Percentiles rank a stretch among this genome's conserved stretches.
Evolutionary conservation across 2,113 vertebrate genomes (phyloP).

Genomic region (Pseudorhombus dupliciocellatus): DNA sequence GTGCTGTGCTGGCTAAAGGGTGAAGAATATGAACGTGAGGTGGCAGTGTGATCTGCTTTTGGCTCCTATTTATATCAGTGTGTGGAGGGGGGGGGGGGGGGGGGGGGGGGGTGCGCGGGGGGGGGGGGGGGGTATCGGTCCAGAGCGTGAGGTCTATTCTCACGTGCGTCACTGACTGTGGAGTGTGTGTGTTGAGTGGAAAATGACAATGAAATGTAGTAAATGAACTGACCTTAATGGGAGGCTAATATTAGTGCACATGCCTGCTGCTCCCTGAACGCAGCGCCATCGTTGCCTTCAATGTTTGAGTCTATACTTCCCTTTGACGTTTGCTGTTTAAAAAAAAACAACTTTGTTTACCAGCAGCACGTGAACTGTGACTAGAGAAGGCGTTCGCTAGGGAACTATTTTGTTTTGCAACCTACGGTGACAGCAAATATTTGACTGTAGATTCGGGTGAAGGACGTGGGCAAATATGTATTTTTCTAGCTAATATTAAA

Average conservation of each 20-base stretch:
- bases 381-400: conserved; percentile 15
- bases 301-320: conserved; percentile 14
- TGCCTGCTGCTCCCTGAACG: too few relatives aligned
- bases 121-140: conserved; percentile 18
- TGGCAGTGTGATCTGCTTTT: conserved; percentile 16
- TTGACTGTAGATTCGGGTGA: conserved; percentile 50
- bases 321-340: conserved; percentile 29
- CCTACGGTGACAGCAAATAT: conserved; percentile 35
- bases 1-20: conserved; percentile 3
- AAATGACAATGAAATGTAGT: conserved; percentile 40
- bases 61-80: conserved; percentile 24
- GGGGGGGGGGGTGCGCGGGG: conserved; percentile 14
- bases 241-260: conserved; percentile 15
- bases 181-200: conserved; percentile 20
- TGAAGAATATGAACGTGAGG: conserved; percentile 31
- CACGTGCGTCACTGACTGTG: conserved; percentile 7
- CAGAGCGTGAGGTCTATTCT: not conserved
- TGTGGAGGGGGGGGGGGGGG: conserved; percentile 18
- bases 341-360: conserved; percentile 34
- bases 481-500: conserved; percentile 61
- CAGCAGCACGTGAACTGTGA: conserved; percentile 28
- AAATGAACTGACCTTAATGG: conserved; percentile 24
- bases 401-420: conserved; percentile 2
- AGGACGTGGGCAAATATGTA: conserved; percentile 38
- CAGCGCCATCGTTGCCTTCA: conserved; percentile 20